These are phyloP conservation scores for Dryomyza anilis DNA, from an alignment of 2,888 invertebrate genomes.

Conservation along the genomic window DNA sequence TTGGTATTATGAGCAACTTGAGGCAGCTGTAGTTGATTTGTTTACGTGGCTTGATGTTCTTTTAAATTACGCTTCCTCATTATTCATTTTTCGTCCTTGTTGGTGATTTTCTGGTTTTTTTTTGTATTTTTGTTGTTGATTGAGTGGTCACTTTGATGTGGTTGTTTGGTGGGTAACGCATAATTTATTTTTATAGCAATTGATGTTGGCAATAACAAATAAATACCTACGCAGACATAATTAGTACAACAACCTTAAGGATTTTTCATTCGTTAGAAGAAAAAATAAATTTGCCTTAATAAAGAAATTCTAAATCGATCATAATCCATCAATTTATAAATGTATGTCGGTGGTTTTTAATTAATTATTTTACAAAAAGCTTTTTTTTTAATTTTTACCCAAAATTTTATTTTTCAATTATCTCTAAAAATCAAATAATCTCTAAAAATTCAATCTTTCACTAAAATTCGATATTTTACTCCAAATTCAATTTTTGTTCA, in stretches of 20 bases:
- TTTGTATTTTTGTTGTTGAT: conserved; percentile 32
- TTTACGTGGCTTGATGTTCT: conserved; percentile 25
- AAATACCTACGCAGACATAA: neutral
- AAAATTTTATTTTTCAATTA: no score
- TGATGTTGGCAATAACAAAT: neutral
- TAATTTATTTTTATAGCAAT: conserved; percentile 48
- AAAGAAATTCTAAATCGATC: no score
- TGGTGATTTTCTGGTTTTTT: neutral
- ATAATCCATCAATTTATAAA: no score
- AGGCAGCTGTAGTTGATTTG: conserved; percentile 13
- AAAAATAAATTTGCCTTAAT: neutral
- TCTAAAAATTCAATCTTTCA: no score
- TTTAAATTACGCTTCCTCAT: conserved; percentile 1
- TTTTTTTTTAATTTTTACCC: no score
- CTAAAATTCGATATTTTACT: no score
- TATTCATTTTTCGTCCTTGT: neutral
- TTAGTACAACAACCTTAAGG: no score
- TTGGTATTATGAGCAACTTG: conserved; percentile 16
- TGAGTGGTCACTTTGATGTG: conserved; percentile 57
- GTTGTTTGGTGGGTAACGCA: conserved; percentile 53
- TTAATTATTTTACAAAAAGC: no score
- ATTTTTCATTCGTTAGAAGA: no score
- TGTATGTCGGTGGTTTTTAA: no score
- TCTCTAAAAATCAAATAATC: no score
- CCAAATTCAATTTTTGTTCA: no score